Evolutionary conservation across 2,113 vertebrate species (phyloP).

Genomic region (Peromyscus leucopus): DNA sequence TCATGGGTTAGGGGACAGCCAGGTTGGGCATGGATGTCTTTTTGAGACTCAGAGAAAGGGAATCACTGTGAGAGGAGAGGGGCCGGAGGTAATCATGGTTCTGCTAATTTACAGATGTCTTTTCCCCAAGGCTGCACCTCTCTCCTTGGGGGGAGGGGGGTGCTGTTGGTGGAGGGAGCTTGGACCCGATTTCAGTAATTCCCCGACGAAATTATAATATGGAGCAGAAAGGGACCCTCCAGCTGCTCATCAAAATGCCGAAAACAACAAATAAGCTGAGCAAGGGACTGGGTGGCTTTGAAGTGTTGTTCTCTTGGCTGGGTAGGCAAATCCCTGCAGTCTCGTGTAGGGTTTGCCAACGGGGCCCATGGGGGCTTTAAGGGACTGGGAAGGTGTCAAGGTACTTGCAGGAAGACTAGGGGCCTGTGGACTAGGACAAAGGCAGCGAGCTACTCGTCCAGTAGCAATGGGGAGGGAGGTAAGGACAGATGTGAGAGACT

Average conservation of each 20-base stretch:
- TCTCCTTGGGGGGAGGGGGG: rapidly evolving
- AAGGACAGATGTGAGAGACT: neutral
- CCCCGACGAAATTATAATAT: neutral
- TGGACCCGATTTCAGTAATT: neutral
- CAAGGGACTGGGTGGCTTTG: neutral
- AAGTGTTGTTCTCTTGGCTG: neutral
- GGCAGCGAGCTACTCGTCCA: neutral
- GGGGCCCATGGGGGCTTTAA: rapidly evolving
- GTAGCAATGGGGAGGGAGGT: rapidly evolving
- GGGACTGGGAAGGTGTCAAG: neutral
- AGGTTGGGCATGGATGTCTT: neutral
- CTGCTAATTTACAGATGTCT: neutral
- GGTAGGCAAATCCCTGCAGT: neutral
- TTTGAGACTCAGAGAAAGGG: neutral
- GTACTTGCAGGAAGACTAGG: rapidly evolving
- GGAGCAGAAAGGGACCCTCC: rapidly evolving
- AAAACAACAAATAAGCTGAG: no score
- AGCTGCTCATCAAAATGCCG: rapidly evolving
- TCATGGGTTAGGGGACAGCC: no score
- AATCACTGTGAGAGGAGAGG: rapidly evolving
- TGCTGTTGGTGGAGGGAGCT: neutral
- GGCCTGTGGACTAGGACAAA: neutral
- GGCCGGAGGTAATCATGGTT: neutral
- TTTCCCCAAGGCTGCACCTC: neutral
- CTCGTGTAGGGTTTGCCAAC: neutral